Base-by-base conservation (phyloP, 2,888 invertebrate genomes). In the Amblyteles armatorius region DNA sequence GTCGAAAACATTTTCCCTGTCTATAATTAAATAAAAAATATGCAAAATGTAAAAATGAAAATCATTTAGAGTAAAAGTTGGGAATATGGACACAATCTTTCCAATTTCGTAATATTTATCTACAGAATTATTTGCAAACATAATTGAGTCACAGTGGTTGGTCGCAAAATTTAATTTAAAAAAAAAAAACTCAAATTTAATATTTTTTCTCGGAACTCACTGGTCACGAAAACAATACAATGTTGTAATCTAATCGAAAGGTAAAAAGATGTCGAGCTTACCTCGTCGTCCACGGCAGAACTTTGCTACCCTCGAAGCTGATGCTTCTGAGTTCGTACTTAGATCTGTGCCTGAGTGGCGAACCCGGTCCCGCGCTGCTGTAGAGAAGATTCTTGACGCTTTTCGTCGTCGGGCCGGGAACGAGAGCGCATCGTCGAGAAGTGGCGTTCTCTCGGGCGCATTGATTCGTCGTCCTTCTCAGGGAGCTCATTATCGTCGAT, bases 301-400 rank as follows among this genome's bases (percentile, higher is more conserved):
- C 93, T 82, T 93, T 93, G 88, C 92, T 92, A 26, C 94, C 93
- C 90, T 94, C 94, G 88, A 94, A 94, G 88, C 94, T 94, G 90
- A 94, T 94, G 88, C 94, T 94, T 63, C 94, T 88, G 63, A 94
- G 88, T 87, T 94, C 94, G 88, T 94, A 94, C 87, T 94, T 94
- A 87, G 93, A 90, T 55, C 93, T 89, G 44, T 92, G 89, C 19
- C 92, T 90, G 26, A 93, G 90, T 1, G 93, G 91, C 3, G 93
- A 92, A 6, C 90, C 91, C 0, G 90, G 91, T 19, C 84, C 78
- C 48, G 85, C 76, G 74, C 86, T 86, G 33, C 87, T 86, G 84
- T 88, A 88, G 1, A 88, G 85, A 77, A 88, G 87, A 83, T 89
- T 92, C 63, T 90, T 90, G 55, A 92, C 86, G 83, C 92, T 91